Percentiles rank a stretch among this genome's conserved stretches.
Evolutionary conservation across 2,113 vertebrate genomes (phyloP).

Genomic region (Willisornis vidua): DNA sequence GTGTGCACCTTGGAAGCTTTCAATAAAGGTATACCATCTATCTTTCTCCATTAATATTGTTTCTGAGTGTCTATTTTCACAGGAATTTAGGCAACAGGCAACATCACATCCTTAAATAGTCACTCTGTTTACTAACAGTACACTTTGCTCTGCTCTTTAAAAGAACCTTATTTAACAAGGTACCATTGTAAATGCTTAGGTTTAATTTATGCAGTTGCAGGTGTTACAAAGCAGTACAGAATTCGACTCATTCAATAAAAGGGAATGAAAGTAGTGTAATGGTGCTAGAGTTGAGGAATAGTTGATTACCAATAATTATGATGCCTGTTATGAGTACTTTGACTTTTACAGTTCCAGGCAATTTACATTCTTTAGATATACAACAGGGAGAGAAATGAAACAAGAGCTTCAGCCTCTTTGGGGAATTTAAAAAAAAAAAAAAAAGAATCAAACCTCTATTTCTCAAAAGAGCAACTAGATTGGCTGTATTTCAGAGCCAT

Average conservation of each 20-base stretch:
- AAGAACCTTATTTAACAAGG: neutral
- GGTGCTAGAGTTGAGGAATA: neutral
- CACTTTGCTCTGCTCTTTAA: neutral
- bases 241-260: neutral
- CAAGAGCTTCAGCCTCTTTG: neutral
- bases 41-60: too few relatives aligned
- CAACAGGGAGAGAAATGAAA: neutral
- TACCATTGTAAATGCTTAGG: neutral
- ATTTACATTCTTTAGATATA: slow-evolving; percentile 29
- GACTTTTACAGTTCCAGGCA: slow-evolving; percentile 4
- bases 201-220: neutral
- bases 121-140: neutral
- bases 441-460: neutral
- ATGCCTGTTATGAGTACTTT: slow-evolving; percentile 14
- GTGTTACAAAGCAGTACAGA: neutral
- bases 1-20: too few relatives aligned
- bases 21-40: too few relatives aligned
- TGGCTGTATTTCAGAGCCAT: slow-evolving; percentile 37
- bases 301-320: slow-evolving; percentile 47
- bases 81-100: too few relatives aligned
- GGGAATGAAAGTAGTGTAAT: neutral
- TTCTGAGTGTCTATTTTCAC: too few relatives aligned
- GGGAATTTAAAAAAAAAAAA: neutral
- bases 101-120: neutral
- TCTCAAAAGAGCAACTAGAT: neutral